A percentile compares a stretch with the other conserved stretches of the same genome.
Evolutionary conservation across 2,888 invertebrate species (phyloP).

Genomic region (Tenthredo mesomela): DNA sequence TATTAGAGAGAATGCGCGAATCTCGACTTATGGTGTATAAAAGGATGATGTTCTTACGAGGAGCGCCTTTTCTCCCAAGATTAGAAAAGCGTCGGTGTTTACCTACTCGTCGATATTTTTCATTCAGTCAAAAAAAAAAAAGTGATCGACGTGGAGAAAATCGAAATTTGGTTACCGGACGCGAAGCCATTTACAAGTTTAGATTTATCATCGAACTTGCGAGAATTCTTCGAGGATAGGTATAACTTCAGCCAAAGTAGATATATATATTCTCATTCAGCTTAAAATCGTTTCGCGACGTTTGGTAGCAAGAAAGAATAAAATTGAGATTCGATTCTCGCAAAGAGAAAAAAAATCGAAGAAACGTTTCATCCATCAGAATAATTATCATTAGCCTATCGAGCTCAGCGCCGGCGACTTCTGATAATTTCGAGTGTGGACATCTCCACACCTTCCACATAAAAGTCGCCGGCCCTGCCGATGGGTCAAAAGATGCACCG

Average conservation of each 20-base stretch:
- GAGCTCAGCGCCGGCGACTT: too few species aligned
- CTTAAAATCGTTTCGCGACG: neutral
- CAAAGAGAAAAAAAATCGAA: neutral
- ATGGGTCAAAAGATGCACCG: too few species aligned
- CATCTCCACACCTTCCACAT: too few species aligned
- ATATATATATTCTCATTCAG: slow-evolving; percentile 1
- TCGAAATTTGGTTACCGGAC: slow-evolving; percentile 21
- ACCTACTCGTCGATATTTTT: neutral
- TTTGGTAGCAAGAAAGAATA: neutral
- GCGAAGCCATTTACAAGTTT: slow-evolving; percentile 10
- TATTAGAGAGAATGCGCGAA: too few species aligned
- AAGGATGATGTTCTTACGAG: neutral
- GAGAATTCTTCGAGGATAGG: neutral
- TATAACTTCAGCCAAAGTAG: neutral
- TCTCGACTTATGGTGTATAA: too few species aligned
- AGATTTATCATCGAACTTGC: slow-evolving; percentile 10
- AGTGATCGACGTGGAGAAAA: slow-evolving; percentile 18
- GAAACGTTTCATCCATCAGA: neutral
- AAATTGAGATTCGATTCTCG: neutral
- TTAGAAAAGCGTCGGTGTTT: neutral
- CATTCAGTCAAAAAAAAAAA: neutral
- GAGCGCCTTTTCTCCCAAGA: neutral
- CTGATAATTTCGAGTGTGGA: too few species aligned
- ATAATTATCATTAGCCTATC: too few species aligned
- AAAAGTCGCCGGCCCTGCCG: too few species aligned